These are phyloP conservation scores for Hirtodrosophila histrioides DNA, from an alignment of 2,888 invertebrate species.

Conservation along the genomic window DNA sequence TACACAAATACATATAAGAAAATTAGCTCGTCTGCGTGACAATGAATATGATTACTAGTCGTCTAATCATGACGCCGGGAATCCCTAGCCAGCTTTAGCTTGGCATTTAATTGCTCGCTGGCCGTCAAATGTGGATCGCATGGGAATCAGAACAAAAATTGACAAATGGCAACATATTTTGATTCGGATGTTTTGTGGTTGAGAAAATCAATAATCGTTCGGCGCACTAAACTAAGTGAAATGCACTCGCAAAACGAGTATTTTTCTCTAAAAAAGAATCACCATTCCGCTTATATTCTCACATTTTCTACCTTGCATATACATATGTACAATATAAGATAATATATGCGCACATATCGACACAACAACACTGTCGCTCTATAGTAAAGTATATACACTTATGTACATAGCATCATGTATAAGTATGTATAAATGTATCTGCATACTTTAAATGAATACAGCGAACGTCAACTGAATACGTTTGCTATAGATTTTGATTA, in stretches of 20 bases:
- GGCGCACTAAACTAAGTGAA: conserved; percentile 13
- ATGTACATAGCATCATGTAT: neutral
- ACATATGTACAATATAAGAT: conserved; percentile 22
- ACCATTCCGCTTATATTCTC: conserved; percentile 11
- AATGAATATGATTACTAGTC: conserved; percentile 44
- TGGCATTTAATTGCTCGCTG: conserved; percentile 63
- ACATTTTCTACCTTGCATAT: conserved; percentile 18
- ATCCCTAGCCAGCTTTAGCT: conserved; percentile 65
- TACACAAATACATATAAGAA: conserved; percentile 5
- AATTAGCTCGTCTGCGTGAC: conserved; percentile 49
- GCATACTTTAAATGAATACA: neutral
- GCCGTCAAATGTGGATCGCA: conserved; percentile 58
- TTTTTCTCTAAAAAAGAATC: conserved; percentile 32
- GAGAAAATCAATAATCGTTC: conserved; percentile 56
- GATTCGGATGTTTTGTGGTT: conserved; percentile 6
- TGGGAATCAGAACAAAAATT: conserved; percentile 6
- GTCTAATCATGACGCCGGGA: conserved; percentile 68
- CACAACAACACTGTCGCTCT: conserved; percentile 19
- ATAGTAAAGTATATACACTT: conserved; percentile 28
- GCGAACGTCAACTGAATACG: neutral
- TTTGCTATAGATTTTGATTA: too few species aligned
- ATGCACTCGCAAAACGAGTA: conserved; percentile 26
- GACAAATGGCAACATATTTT: conserved; percentile 8
- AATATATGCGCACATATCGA: conserved; percentile 34
- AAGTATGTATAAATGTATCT: neutral